phyloP scores from a whole-genome alignment of 2,113 vertebrate species.

The Austrofundulus limnaeus region DNA sequence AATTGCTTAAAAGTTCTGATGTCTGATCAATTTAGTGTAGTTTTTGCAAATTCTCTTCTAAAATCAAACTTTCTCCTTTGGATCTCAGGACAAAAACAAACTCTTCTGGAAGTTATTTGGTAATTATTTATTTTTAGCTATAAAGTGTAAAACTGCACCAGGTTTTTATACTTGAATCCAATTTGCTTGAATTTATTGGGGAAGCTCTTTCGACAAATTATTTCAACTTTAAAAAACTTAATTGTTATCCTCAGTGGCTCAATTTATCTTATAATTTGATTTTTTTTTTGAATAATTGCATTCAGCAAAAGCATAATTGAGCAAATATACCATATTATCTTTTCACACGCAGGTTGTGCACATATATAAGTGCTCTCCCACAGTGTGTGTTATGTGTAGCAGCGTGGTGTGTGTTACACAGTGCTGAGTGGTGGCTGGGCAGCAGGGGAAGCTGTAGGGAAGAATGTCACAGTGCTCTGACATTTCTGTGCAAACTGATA shows the following conservation, averaged over 20 bases:
- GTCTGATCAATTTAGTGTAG: too few species aligned
- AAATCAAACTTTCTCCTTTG: too few species aligned
- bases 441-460: slow-evolving; percentile 63
- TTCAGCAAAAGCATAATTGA: not conserved
- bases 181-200: too few species aligned
- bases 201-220: too few species aligned
- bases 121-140: too few species aligned
- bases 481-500: slow-evolving; percentile 75
- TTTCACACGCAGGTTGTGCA: not conserved
- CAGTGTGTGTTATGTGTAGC: slow-evolving; percentile 5
- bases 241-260: not conserved
- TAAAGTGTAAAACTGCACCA: too few species aligned
- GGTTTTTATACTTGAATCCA: too few species aligned
- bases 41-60: too few species aligned
- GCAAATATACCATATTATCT: not conserved
- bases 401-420: slow-evolving; percentile 18
- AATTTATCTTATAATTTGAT: not conserved
- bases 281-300: not conserved
- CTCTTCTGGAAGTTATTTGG: too few species aligned
- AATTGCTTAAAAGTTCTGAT: too few species aligned
- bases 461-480: slow-evolving; percentile 67
- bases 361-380: not conserved
- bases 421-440: slow-evolving; percentile 37
- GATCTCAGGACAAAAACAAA: too few species aligned
- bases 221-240: not conserved